Evolutionary conservation across 2,797 vertebrate species (phyloP).

Genomic region (Tauraco hartlaubi): DNA sequence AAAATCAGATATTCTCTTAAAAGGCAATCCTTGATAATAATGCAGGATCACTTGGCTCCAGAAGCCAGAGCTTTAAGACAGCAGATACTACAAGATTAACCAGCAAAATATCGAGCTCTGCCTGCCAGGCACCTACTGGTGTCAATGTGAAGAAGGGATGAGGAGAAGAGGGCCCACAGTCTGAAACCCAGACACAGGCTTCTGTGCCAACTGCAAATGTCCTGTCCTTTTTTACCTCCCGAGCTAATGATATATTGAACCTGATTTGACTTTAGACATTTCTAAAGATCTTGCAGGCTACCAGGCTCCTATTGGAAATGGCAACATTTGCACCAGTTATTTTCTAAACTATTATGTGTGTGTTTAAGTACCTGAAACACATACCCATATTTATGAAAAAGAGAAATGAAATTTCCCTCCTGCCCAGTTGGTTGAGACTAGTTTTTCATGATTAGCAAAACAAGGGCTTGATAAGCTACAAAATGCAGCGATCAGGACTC

Average conservation of each 20-base stretch:
- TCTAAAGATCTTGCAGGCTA: background rate
- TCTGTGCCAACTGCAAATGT: background rate
- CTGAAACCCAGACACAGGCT: background rate
- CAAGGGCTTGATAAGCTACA: constrained; percentile 1
- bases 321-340: background rate
- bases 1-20: background rate
- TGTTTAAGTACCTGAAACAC: background rate
- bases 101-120: background rate
- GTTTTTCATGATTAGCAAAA: constrained; percentile 15
- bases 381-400: background rate
- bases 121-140: background rate
- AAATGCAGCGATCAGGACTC: background rate
- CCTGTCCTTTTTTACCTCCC: background rate
- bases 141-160: background rate
- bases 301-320: background rate
- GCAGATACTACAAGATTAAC: background rate
- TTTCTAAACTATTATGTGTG: background rate
- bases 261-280: background rate
- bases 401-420: background rate
- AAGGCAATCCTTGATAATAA: background rate
- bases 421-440: background rate
- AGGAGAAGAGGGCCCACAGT: background rate
- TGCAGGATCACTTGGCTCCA: background rate
- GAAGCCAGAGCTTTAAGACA: background rate
- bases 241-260: background rate